A percentile compares a stretch with the other conserved stretches of the same genome.
phyloP scores from a whole-genome alignment of 92 coral and sea anemone genomes.

The Zoanthus gigantus region DNA sequence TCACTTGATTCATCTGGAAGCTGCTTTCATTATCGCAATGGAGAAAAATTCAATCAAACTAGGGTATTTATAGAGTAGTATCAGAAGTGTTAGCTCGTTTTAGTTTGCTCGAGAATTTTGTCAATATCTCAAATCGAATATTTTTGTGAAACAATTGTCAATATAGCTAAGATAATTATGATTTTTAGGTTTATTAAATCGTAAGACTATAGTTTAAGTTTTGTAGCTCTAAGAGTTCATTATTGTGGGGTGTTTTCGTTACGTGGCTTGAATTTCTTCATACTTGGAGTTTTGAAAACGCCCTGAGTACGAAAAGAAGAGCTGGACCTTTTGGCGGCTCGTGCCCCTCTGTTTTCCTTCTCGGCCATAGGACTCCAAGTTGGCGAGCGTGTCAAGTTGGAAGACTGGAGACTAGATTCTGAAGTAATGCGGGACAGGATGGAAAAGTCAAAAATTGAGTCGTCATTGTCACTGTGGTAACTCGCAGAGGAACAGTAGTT shows the following conservation, averaged over 20 bases:
- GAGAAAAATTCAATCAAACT: too few species aligned
- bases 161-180: too few species aligned
- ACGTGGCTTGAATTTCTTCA: conserved; percentile 34
- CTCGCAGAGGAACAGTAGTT: conserved; percentile 72
- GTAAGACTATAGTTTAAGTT: background rate
- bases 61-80: too few species aligned
- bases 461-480: conserved; percentile 83
- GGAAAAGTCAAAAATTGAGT: conserved; percentile 60
- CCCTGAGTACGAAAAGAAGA: conserved; percentile 65
- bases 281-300: conserved; percentile 67
- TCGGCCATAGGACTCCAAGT: conserved; percentile 63
- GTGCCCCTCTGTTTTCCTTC: conserved; percentile 43
- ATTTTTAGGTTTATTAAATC: background rate
- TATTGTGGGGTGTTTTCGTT: conserved; percentile 18
- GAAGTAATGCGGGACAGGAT: conserved; percentile 41
- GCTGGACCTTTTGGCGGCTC: conserved; percentile 30
- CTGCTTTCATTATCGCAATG: too few species aligned
- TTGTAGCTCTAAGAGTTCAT: background rate
- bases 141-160: too few species aligned
- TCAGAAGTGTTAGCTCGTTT: too few species aligned
- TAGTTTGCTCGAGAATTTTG: too few species aligned
- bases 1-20: too few species aligned
- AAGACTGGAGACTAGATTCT: conserved; percentile 60
- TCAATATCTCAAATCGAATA: too few species aligned
- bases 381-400: conserved; percentile 70